Evolutionary conservation across 2,888 invertebrate genomes (phyloP).

Genomic region (Diadegma fenestrale): DNA sequence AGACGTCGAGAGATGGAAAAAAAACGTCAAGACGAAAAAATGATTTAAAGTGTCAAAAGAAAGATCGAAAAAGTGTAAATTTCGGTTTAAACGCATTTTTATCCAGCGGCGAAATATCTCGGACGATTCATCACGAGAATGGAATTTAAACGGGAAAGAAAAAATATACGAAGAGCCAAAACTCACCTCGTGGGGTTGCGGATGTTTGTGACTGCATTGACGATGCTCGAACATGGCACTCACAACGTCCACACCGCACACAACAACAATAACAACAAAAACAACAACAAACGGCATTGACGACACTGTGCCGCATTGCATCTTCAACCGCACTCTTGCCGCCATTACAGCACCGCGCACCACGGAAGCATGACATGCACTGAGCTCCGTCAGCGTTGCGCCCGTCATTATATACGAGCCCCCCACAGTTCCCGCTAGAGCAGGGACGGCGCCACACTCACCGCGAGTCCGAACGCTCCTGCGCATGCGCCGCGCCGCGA

Average conservation of each 20-base stretch:
- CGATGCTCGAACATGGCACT: constrained; percentile 82
- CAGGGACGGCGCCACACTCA: constrained; percentile 53
- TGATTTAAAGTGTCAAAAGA: constrained; percentile 1
- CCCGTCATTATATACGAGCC: constrained; percentile 77
- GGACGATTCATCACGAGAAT: neutral
- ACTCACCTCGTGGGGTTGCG: constrained; percentile 89
- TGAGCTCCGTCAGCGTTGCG: constrained; percentile 77
- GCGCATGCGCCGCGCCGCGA: constrained; percentile 52
- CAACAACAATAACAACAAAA: constrained; percentile 77
- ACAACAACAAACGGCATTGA: constrained; percentile 75
- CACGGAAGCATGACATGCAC: constrained; percentile 82
- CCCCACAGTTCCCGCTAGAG: constrained; percentile 28
- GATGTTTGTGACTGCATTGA: constrained; percentile 89
- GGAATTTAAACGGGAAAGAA: neutral
- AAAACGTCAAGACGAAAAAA: neutral
- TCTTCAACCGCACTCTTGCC: constrained; percentile 83
- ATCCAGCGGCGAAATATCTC: neutral
- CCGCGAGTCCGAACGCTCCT: constrained; percentile 47
- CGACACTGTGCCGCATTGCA: constrained; percentile 80
- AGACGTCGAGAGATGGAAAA: constrained; percentile 54
- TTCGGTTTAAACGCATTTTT: neutral
- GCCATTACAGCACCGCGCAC: constrained; percentile 81
- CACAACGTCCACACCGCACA: constrained; percentile 78
- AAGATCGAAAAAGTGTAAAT: neutral
- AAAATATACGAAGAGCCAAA: neutral